Base-by-base conservation (phyloP, 2,113 vertebrate species). In the Mesocricetus auratus region DNA sequence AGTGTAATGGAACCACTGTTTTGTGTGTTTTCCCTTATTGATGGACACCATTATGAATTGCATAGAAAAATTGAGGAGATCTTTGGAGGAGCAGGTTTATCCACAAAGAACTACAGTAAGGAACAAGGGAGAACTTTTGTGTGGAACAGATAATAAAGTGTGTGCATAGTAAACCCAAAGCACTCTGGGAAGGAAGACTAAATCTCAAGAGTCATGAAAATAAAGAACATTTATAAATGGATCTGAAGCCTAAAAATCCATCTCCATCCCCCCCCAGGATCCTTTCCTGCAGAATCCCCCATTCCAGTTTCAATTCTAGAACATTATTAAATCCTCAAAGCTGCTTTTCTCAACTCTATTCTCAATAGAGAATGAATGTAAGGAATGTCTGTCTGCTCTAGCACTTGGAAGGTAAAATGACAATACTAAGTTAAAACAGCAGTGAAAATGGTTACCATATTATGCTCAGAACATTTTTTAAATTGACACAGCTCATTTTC, bases 251-350 rank as follows among this genome's bases (percentile, higher is more conserved):
- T 3, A 21, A 56, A 73, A 62, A 85, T 22, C 9, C 45, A 60
- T 1, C 6, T 75, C 26, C 6, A 22, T 22, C 60, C 10, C 53
- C 53, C 53, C 53, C 42, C 13, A n/a, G 12, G 13, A 33, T 69
- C 1, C 13, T 89, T 95, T 5, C 24, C 15, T 21, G 36, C 4
- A 60, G 15, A 17, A 53, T 56, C 1, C 12, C 24, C 13, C 3
- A 75, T 26, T 93, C 36, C 71, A 19, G 33, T 86, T 33, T 58
- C 2, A 93, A 71, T 58, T 6, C 13, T 87, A 1, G 7, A 71
- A 45, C n/a, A 69, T 71, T 89, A 45, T 45, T 64, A 75, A 91
- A 10, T 89, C 10, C n/a, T 94, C 78, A 87, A 69, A 93, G 24
- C 17, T 87, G 42, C 2, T 53, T 92, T 89, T 50, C 47, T 73